These are phyloP conservation scores for Okamejei kenojei DNA, from an alignment of 2,797 vertebrate genomes.

Conservation along the genomic window DNA sequence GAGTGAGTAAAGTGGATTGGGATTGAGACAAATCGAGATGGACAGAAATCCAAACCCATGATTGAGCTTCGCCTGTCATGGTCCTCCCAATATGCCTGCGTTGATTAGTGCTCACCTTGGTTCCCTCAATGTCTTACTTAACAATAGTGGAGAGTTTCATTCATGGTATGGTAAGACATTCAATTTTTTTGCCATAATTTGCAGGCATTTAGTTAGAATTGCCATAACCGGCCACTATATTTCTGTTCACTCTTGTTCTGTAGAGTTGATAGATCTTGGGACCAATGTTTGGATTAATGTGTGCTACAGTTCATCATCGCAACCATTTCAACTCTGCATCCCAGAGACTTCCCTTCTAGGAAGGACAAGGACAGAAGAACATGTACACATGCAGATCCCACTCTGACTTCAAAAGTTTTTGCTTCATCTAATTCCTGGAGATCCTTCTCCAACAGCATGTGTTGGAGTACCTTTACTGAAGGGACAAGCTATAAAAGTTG, in stretches of 20 bases:
- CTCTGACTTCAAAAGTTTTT: no score
- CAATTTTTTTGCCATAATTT: not conserved
- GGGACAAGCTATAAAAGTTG: no score
- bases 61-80: not conserved
- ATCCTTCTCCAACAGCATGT: no score
- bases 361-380: no score
- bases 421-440: no score
- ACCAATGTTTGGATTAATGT: not conserved
- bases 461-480: no score
- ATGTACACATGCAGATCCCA: no score
- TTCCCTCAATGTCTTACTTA: not conserved
- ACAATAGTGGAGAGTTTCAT: not conserved
- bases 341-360: no score
- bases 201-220: not conserved
- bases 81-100: not conserved
- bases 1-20: not conserved
- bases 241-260: not conserved
- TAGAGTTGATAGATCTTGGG: not conserved
- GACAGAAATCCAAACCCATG: not conserved
- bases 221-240: not conserved
- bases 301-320: no score
- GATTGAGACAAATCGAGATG: not conserved
- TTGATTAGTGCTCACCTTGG: not conserved
- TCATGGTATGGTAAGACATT: not conserved
- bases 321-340: no score